Evolutionary conservation across 1,140 invertebrate genomes (phyloP).

Genomic region (Bradynema listronoti): DNA sequence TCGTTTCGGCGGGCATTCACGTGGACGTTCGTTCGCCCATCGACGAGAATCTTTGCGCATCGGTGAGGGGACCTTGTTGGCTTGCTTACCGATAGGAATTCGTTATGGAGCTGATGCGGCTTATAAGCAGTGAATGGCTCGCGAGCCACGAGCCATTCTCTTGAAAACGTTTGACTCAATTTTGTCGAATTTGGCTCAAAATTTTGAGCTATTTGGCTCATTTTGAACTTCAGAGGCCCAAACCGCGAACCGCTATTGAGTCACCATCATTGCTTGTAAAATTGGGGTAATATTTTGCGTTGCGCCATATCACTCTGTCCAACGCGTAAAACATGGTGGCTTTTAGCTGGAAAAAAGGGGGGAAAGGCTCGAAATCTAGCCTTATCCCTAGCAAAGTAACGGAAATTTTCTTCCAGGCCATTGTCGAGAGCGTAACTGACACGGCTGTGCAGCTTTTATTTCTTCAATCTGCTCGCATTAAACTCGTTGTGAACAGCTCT

Average conservation of each 20-base stretch:
- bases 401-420: too few species aligned
- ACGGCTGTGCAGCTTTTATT: too few species aligned
- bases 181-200: background rate
- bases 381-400: too few species aligned
- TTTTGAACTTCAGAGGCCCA: too few species aligned
- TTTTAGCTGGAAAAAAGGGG: too few species aligned
- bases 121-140: background rate
- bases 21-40: conserved; percentile 19
- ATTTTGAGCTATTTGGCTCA: too few species aligned
- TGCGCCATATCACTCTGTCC: too few species aligned
- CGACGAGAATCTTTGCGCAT: conserved; percentile 14
- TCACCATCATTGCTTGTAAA: background rate
- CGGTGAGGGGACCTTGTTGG: conserved; percentile 11
- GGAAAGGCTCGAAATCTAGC: too few species aligned
- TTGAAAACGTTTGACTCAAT: background rate
- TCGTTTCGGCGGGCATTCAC: conserved; percentile 17
- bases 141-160: background rate
- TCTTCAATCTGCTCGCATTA: too few species aligned
- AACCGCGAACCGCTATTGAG: background rate
- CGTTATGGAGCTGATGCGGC: background rate
- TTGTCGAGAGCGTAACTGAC: too few species aligned
- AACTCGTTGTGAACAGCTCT: too few species aligned
- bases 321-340: too few species aligned
- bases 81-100: background rate
- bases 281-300: background rate